phyloP scores from a whole-genome alignment of 2,888 invertebrate species.

The Urechis unicinctus region DNA sequence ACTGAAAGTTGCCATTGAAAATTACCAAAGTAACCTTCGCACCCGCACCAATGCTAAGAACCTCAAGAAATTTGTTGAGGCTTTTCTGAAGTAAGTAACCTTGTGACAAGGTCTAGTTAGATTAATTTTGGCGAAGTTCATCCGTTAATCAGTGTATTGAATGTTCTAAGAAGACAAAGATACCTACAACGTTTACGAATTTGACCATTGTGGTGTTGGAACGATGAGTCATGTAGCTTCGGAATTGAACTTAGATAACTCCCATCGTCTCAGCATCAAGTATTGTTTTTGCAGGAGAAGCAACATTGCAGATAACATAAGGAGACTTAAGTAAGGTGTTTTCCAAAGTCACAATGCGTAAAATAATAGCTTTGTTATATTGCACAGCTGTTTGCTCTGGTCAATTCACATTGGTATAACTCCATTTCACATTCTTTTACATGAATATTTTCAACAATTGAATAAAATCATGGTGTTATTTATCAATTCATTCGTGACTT shows the following conservation, averaged over 20 bases:
- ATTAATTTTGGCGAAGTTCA: too few species aligned
- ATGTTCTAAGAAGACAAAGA: too few species aligned
- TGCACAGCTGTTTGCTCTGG: neutral
- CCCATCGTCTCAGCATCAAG: too few species aligned
- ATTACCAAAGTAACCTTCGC: conserved; percentile 70
- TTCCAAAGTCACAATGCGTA: neutral
- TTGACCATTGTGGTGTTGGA: neutral
- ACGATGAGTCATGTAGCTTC: too few species aligned
- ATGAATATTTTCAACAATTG: neutral
- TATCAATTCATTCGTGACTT: neutral
- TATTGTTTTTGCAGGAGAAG: conserved; percentile 20
- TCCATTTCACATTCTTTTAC: too few species aligned
- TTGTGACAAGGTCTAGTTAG: too few species aligned
- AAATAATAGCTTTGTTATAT: too few species aligned
- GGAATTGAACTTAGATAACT: too few species aligned
- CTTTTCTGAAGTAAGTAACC: conserved; percentile 69
- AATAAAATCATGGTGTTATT: neutral
- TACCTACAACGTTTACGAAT: too few species aligned
- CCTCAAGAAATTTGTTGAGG: conserved; percentile 72
- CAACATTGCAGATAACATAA: conserved; percentile 54
- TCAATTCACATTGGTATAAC: neutral
- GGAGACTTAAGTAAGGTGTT: conserved; percentile 60
- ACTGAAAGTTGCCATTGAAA: conserved; percentile 65
- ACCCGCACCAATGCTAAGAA: conserved; percentile 71
- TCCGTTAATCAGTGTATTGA: too few species aligned